These are phyloP conservation scores for Aptenodytes patagonicus DNA, from an alignment of 2,113 vertebrate genomes.

Conservation along the genomic window DNA sequence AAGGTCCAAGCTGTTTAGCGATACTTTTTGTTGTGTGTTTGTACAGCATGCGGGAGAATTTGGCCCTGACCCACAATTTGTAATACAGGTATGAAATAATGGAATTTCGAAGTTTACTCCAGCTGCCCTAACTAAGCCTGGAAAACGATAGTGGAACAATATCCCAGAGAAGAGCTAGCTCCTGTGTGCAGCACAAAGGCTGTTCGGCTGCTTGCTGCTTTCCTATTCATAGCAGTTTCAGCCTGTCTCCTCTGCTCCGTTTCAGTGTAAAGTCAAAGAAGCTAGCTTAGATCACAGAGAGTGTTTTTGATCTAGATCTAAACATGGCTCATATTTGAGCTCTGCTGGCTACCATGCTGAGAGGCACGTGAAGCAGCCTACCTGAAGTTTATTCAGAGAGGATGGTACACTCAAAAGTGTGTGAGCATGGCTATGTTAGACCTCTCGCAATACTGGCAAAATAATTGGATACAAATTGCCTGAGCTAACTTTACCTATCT, in stretches of 20 bases:
- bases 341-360: neutral
- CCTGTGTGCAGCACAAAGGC: neutral
- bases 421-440: neutral
- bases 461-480: neutral
- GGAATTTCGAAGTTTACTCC: neutral
- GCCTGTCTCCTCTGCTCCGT: neutral
- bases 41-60: accelerated
- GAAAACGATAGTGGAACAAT: neutral
- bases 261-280: neutral
- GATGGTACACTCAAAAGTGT: neutral
- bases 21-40: neutral
- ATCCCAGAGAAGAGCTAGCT: neutral
- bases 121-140: neutral
- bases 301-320: neutral
- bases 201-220: neutral
- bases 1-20: neutral
- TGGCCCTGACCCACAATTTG: neutral
- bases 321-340: neutral
- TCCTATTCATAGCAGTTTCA: neutral
- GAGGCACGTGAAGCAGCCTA: neutral
- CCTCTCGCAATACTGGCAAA: neutral
- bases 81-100: neutral
- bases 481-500: neutral
- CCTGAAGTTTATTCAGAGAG: neutral
- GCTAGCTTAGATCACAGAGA: neutral